Base-by-base conservation (phyloP, 1,140 invertebrate genomes). In the Lepidurus packardi region DNA sequence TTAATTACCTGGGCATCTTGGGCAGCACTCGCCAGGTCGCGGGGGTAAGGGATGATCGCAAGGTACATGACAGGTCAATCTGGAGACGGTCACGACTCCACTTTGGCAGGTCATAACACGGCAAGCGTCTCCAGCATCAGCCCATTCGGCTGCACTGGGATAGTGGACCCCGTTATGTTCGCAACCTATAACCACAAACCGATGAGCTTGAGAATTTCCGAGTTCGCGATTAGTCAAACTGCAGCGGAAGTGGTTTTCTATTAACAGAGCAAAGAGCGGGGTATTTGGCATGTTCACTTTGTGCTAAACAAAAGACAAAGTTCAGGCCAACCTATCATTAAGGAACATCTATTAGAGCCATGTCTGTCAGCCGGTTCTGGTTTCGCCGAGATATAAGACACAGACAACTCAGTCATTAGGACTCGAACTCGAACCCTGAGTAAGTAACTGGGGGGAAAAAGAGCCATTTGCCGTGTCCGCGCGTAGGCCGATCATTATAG, bases 21-120 rank as follows among this genome's bases (percentile, higher is more conserved):
- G 91, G 84, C 94, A 97, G 84, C 94, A 96, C 81, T 92, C 89
- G 44, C 93, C 91, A 16, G 89, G 88, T 13, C 85, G 84, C 3
- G 91, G 88, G n/a, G 91, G 89, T 45, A 89, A 85, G 0, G 93
- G 90, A 82, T 91, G 88, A 1, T 88, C 85, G 83, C 94, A 96
- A 0, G 93, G 92, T 11, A 90, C 90, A 83, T 94, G 92, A 83
- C 94, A 97, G 78, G 91, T 89, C 24, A 91, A 87, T 76, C 87
- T 86, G 1, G 93, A 92, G 81, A 92, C 89, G 1, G 94, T 97
- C 78, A 95, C 87, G 43, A 96, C 91, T 10, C 93, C 93, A 24
- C 93, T 93, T 83, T 92, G 89, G 85, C 94, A 96, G 42, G 90
- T 88, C 80, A 91, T 85, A 78, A 90, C 86, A 78, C 86, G 86